Percentiles rank a stretch among this genome's conserved stretches.
phyloP scores from a whole-genome alignment of 2,113 vertebrate genomes.

The Aspidoscelis tigris region DNA sequence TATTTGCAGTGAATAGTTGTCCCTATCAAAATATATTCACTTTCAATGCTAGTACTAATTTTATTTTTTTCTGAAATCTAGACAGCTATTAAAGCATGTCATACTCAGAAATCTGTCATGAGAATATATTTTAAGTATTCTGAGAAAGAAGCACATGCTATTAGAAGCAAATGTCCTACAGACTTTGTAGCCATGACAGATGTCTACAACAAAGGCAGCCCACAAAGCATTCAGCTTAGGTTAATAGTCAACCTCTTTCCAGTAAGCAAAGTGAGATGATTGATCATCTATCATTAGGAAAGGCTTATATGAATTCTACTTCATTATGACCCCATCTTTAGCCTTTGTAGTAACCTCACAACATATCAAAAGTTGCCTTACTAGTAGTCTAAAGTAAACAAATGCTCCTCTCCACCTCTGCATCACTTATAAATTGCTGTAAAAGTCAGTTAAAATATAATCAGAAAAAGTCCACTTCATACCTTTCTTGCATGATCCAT shows the following conservation, averaged over 20 bases:
- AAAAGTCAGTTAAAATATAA: not conserved
- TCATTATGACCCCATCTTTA: not conserved
- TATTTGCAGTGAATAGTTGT: too few relatives aligned
- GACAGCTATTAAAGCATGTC: not conserved
- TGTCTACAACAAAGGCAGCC: not conserved
- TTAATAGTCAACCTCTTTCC: not conserved
- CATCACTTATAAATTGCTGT: not conserved
- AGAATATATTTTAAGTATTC: not conserved
- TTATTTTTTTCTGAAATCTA: not conserved
- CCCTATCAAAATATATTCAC: not conserved
- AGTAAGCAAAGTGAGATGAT: not conserved
- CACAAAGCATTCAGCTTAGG: not conserved
- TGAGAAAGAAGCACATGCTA: not conserved
- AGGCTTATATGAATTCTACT: not conserved
- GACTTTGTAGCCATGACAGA: not conserved
- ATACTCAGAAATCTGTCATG: not conserved
- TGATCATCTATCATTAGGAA: not conserved
- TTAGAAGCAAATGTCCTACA: not conserved
- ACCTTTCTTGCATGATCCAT: conserved; percentile 98
- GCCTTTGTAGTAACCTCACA: not conserved
- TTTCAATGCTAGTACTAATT: not conserved
- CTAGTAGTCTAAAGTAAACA: not conserved
- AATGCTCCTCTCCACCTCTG: not conserved
- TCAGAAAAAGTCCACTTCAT: conserved; percentile 26
- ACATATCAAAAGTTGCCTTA: too few relatives aligned